Base-by-base conservation (phyloP, 2,888 invertebrate genomes). In the Dolichopus griseipennis region DNA sequence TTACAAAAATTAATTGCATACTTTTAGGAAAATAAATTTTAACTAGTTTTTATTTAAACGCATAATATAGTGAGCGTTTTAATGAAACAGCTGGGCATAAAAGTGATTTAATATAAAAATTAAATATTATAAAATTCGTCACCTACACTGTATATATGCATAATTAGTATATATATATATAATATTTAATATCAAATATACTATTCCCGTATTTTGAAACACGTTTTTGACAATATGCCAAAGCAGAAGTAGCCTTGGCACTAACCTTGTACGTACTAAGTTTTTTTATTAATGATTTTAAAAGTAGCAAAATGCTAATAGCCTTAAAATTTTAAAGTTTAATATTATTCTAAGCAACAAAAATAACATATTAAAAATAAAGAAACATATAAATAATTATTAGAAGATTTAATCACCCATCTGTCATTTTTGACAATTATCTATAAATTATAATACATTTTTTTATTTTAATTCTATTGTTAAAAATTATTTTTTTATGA, bases 211-310 rank as follows among this genome's bases (percentile, higher is more conserved):
- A 18, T 52, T n/a, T 52, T n/a, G 15, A n/a, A n/a, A 52, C 52
- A 52, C 52, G 52, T 52, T 52, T 52, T 52, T 52, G 52, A 52
- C 6, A 15, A 3, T 18, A n/a, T 52, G 52, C 52, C 52, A 52
- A n/a, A 5, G 27, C 5, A 27, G 27, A 2, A 4, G 52, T 12
- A 52, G 15, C 52, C 52, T 52, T 52, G 52, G 18, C 15, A 52
- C 52, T 52, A 52, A 52, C 52, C 52, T 52, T 52, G 52, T 52
- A 18, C 52, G 52, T 52, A 18, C 52, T 52, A 52, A 52, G 52
- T 52, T 52, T 27, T 27, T 27, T 18, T 52, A 52, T 18, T 52
- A 52, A 52, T 52, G 52, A 52, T 52, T 12, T 18, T 52, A 52
- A 52, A 37, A 10, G 12, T 18, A 2, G 4, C 43, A 52, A 52